phyloP scores from a whole-genome alignment of 2,888 invertebrate genomes.

The Vanessa cardui region DNA sequence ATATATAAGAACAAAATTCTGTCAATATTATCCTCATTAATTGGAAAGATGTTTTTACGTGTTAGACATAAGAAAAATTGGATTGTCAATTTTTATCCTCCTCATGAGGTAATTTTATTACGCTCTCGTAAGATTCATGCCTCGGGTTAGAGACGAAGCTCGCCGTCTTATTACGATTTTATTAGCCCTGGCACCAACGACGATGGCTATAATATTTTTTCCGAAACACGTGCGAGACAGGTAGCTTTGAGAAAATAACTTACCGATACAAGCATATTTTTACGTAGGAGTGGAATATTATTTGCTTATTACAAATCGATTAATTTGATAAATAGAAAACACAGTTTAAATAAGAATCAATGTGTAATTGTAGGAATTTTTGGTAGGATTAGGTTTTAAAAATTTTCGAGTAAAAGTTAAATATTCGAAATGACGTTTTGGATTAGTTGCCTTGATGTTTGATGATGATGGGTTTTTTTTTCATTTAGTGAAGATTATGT shows the following conservation, averaged over 20 bases:
- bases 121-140: conserved; percentile 64
- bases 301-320: neutral
- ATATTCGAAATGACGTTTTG: too few species aligned
- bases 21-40: conserved; percentile 33
- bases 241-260: conserved; percentile 50
- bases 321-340: too few species aligned
- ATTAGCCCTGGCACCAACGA: conserved; percentile 60
- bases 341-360: too few species aligned
- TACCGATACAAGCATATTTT: conserved; percentile 45
- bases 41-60: conserved; percentile 38
- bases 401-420: too few species aligned
- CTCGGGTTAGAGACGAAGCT: conserved; percentile 56
- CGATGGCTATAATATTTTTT: conserved; percentile 67
- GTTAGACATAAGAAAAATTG: conserved; percentile 55
- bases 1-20: neutral
- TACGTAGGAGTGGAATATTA: neutral
- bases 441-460: too few species aligned
- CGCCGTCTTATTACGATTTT: conserved; percentile 75
- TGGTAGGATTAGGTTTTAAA: too few species aligned
- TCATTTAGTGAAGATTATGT: too few species aligned
- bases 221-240: conserved; percentile 55
- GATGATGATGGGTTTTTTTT: too few species aligned
- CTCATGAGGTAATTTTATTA: conserved; percentile 77
- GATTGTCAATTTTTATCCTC: conserved; percentile 68
- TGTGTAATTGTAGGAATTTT: too few species aligned